phyloP scores from a whole-genome alignment of 2,888 invertebrate genomes.

The Brachylomia viminalis region DNA sequence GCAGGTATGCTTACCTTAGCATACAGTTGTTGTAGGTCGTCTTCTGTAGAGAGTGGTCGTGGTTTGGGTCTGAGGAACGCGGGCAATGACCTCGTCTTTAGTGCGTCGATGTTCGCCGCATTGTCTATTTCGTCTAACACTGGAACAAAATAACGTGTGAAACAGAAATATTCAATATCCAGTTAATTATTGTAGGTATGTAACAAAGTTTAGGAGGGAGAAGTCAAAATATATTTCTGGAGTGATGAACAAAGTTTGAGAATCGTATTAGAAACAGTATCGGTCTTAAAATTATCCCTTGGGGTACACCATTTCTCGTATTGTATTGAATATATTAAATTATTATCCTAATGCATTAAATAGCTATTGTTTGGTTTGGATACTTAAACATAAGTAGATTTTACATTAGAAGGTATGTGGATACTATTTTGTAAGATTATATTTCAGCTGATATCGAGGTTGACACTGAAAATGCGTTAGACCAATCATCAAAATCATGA shows the following conservation, averaged over 20 bases:
- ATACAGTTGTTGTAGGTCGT: constrained; percentile 92
- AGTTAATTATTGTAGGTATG: too few species aligned
- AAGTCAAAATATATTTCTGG: too few species aligned
- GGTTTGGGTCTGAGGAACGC: constrained; percentile 93
- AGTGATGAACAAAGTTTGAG: background rate
- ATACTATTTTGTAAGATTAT: too few species aligned
- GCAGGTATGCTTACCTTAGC: constrained; percentile 90
- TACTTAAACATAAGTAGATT: too few species aligned
- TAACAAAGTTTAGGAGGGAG: too few species aligned
- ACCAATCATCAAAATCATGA: background rate
- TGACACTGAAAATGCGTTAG: constrained; percentile 4
- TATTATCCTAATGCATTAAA: too few species aligned
- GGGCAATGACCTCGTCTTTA: constrained; percentile 92
- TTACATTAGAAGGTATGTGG: too few species aligned
- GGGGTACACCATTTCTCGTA: background rate
- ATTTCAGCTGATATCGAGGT: too few species aligned
- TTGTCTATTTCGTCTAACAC: constrained; percentile 91
- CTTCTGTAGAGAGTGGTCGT: constrained; percentile 92
- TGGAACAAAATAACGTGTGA: constrained; percentile 67
- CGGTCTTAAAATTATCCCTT: constrained; percentile 7
- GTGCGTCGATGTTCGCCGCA: constrained; percentile 83
- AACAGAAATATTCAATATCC: background rate
- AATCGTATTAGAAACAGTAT: constrained; percentile 31
- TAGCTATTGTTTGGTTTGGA: too few species aligned
- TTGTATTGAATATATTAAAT: too few species aligned